Conservation (phyloP, 2,113 vertebrate genomes). For the Nothocercus nigrocapillus region DNA sequence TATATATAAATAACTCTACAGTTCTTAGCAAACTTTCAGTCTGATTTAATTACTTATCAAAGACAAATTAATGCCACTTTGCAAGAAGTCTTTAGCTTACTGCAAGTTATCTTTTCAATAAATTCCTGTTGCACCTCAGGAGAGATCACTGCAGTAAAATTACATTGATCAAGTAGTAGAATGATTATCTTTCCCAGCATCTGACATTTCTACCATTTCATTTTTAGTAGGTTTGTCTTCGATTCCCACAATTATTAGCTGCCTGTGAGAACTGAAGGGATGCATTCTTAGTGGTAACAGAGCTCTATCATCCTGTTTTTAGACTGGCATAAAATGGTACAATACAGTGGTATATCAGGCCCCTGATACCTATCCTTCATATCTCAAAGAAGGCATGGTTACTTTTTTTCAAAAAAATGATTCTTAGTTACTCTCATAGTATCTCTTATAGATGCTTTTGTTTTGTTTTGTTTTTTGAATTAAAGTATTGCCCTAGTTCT, state of each 20-base stretch:
- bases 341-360: conserved; percentile 1
- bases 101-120: neutral
- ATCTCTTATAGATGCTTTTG: neutral
- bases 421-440: neutral
- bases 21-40: neutral
- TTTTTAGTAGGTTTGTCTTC: conserved; percentile 36
- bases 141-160: neutral
- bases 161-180: neutral
- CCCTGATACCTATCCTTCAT: neutral
- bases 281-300: neutral
- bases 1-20: neutral
- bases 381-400: neutral
- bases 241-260: conserved; percentile 5
- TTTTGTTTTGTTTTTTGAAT: neutral
- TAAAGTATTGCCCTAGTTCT: neutral
- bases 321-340: neutral
- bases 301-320: neutral
- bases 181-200: neutral
- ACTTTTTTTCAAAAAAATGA: neutral
- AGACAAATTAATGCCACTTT: neutral
- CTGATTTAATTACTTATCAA: neutral
- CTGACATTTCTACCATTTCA: conserved; percentile 21
- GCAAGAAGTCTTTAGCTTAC: neutral
- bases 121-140: neutral
- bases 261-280: neutral